phyloP scores from a whole-genome alignment of 2,797 vertebrate species.

The Alauda arvensis region DNA sequence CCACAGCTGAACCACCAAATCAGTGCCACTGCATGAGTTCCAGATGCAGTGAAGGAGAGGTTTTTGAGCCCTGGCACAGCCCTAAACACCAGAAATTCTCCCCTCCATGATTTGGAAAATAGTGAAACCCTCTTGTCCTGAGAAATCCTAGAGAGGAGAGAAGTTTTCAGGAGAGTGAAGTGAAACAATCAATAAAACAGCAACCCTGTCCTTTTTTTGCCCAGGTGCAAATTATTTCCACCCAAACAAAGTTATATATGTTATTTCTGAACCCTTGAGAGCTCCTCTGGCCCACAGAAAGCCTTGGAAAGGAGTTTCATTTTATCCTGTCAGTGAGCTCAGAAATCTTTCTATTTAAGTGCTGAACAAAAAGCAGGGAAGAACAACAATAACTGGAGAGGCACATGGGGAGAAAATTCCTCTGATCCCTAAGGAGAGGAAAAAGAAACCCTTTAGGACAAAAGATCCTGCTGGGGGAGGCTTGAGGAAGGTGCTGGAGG shows the following conservation, averaged over 20 bases:
- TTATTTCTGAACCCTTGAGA: not conserved
- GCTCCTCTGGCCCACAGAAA: not conserved
- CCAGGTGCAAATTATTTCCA: not conserved
- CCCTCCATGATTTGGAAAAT: not conserved
- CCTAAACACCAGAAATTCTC: not conserved
- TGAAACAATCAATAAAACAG: not conserved
- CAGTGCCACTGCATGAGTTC: accelerated
- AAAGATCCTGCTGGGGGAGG: not conserved
- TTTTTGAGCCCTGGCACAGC: not conserved
- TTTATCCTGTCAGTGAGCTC: not conserved
- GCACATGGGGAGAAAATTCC: not conserved
- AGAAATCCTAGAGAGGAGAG: not conserved
- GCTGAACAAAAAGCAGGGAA: not conserved
- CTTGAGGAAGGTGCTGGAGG: not conserved
- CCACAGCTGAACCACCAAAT: not conserved
- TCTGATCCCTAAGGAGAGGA: not conserved
- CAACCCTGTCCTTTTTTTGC: not conserved
- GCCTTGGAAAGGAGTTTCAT: not conserved
- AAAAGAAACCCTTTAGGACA: not conserved
- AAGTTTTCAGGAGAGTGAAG: not conserved
- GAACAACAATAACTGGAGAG: not conserved
- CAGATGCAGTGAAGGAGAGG: not conserved
- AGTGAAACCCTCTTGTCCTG: accelerated
- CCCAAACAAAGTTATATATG: not conserved
- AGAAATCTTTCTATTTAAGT: not conserved